These are phyloP conservation scores for Carassius carassius DNA, from an alignment of 2,113 vertebrate species.

Conservation along the genomic window DNA sequence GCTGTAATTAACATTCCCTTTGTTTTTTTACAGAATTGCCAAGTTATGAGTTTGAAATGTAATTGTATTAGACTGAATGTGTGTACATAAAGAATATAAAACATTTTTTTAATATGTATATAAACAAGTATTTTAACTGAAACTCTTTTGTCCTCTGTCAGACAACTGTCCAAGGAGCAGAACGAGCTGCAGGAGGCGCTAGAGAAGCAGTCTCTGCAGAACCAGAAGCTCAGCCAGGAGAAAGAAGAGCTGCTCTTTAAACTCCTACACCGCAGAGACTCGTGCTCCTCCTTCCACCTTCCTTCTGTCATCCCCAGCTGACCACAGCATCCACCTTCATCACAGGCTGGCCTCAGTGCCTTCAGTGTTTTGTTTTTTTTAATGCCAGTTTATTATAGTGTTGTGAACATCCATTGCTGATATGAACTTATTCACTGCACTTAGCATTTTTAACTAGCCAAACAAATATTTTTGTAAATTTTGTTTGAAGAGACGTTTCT, in stretches of 20 bases:
- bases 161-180: constrained; percentile 85
- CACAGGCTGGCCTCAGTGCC: neutral
- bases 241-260: constrained; percentile 90
- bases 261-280: constrained; percentile 71
- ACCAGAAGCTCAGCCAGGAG: constrained; percentile 79
- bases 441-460: constrained; percentile 6
- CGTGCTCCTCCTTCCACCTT: constrained; percentile 71
- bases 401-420: constrained; percentile 13
- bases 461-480: constrained; percentile 7
- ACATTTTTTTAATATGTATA: too few species aligned
- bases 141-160: constrained; percentile 58
- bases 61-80: neutral
- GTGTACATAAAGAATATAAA: too few species aligned
- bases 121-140: too few species aligned
- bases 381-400: constrained; percentile 16
- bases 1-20: neutral
- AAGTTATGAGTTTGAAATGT: neutral
- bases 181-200: constrained; percentile 75
- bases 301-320: constrained; percentile 65
- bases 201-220: constrained; percentile 79
- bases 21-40: neutral
- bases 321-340: constrained; percentile 30
- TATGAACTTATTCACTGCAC: constrained; percentile 8
- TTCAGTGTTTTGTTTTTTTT: neutral
- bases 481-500: neutral